Conservation (phyloP, 2,797 vertebrate genomes). For the Epinephelus coioides region DNA sequence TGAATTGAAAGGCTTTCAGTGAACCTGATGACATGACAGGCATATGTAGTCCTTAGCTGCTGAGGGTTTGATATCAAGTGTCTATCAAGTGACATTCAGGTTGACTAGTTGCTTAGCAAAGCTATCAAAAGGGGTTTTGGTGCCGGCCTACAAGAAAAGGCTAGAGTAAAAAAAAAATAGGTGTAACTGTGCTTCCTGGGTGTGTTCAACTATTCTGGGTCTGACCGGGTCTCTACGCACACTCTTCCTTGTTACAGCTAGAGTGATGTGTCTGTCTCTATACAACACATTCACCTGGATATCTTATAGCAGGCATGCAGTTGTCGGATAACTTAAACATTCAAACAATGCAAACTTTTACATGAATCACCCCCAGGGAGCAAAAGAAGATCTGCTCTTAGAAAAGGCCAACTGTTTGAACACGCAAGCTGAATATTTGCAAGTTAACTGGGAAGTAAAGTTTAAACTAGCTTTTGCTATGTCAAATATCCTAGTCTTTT, state of each 20-base stretch:
- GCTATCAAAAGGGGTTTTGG: constrained; percentile 22
- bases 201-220: constrained; percentile 66
- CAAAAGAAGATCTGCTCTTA: neutral
- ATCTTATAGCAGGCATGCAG: neutral
- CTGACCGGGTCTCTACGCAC: constrained; percentile 36
- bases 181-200: constrained; percentile 71
- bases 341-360: neutral
- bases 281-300: constrained; percentile 7
- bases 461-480: neutral
- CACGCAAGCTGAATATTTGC: neutral
- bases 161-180: constrained; percentile 40
- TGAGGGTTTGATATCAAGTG: constrained; percentile 23
- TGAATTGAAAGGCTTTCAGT: neutral
- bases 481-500: too few relatives aligned
- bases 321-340: neutral
- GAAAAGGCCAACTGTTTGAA: neutral
- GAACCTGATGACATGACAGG: neutral
- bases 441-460: neutral
- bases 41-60: neutral
- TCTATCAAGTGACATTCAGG: constrained; percentile 55
- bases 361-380: neutral
- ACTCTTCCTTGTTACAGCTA: constrained; percentile 45
- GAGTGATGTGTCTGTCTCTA: constrained; percentile 36
- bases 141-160: constrained; percentile 58
- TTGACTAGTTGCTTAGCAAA: constrained; percentile 42